Evolutionary conservation across 2,113 vertebrate genomes (phyloP), one percentile per base, ranked within the genome.

Genomic region (Nymphicus hollandicus): DNA sequence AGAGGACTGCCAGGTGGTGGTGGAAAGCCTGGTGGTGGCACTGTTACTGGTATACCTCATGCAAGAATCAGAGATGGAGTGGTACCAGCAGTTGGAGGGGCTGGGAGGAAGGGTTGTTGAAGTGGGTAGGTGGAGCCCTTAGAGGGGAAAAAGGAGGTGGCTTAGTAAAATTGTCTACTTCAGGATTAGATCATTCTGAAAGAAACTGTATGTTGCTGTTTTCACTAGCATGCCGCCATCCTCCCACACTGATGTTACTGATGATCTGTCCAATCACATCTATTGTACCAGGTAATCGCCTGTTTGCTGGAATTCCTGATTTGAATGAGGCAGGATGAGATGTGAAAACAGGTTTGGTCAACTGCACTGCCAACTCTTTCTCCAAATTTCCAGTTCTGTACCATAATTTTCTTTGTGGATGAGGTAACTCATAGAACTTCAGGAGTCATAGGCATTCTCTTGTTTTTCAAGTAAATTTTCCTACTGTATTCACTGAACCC

Each of bases 1-100:
- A 99, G 97, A 44, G 99, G 99, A 64, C 98, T 96, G 64, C 97
- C 97, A 92, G 97, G 97, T 68, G 97, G 98, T 95, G 97, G 97
- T 92, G 97, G 97, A 77, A 98, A 98, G 92, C 99, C 99, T 99
- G 99, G 99, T 94, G 99, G 99, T 96, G 99, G 99, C 88, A 99
- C 98, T 89, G 99, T 99, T 94, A 99, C 99, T 91, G 99, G 99
- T 97, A 99, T 98, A 97, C 99, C 98, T 98, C 44, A 44, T 18
- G 44, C 17, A 17, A 44, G 44, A 44, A 44, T 44, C 44, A 44
- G 44, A 44, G 17, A 17, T 44, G 44, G 44, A 44, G 44, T 44
- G 44, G 44, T 44, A 44, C 44, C 8, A 7, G 44, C 17, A 17
- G 33, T 16, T 35, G 33, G 33, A 58, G 13, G 22, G 22, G 33